A percentile compares a stretch with the other conserved stretches of the same genome.
Evolutionary conservation across 2,888 invertebrate genomes (phyloP).

Genomic region (Phyllotreta cruciferae): DNA sequence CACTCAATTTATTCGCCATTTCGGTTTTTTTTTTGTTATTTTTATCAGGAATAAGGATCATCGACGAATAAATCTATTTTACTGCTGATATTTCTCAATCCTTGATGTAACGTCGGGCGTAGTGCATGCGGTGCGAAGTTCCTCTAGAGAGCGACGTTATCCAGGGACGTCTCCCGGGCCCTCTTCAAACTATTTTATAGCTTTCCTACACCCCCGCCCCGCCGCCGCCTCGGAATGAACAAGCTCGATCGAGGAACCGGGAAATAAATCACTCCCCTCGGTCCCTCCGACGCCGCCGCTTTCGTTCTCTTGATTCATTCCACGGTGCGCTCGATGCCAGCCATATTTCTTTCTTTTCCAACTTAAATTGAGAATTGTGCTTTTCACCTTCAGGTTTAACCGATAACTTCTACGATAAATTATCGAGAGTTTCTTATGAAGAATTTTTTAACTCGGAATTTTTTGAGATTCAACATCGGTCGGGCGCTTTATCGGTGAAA

Average conservation of each 20-base stretch:
- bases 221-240: conserved; percentile 48
- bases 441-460: background rate
- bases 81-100: conserved; percentile 44
- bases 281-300: conserved; percentile 30
- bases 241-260: conserved; percentile 57
- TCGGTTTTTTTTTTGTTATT: background rate
- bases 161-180: conserved; percentile 58
- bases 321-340: conserved; percentile 49
- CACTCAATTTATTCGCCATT: too few relatives aligned
- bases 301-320: conserved; percentile 54
- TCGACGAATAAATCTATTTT: conserved; percentile 33
- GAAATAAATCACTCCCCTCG: conserved; percentile 54
- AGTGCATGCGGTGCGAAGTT: conserved; percentile 52
- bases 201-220: conserved; percentile 43
- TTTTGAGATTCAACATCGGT: background rate
- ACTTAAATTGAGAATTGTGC: conserved; percentile 53
- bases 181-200: conserved; percentile 60
- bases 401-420: conserved; percentile 21
- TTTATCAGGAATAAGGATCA: conserved; percentile 11
- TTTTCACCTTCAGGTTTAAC: conserved; percentile 36
- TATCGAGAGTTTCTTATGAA: conserved; percentile 11
- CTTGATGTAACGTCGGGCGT: conserved; percentile 44
- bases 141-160: conserved; percentile 49
- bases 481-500: too few relatives aligned
- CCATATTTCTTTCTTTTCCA: conserved; percentile 55